phyloP scores from a whole-genome alignment of 2,888 invertebrate species.

The Suillia variegata region DNA sequence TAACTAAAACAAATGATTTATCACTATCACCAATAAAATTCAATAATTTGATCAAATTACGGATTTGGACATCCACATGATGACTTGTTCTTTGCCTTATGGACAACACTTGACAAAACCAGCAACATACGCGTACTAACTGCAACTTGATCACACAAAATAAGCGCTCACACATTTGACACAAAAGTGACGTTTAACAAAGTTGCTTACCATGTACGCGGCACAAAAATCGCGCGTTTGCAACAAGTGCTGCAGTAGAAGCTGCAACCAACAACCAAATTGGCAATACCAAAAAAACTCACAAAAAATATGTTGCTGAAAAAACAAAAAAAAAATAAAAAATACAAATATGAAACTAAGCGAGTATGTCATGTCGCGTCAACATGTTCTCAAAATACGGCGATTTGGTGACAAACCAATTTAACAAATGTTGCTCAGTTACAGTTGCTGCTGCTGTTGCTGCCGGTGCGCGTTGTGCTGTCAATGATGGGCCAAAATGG shows the following conservation, averaged over 20 bases:
- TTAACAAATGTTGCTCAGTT: not conserved
- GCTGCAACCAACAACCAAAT: not conserved
- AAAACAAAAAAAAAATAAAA: not conserved
- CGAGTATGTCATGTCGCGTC: constrained; percentile 2
- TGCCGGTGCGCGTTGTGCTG: no score
- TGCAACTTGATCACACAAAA: not conserved
- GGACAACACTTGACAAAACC: no score
- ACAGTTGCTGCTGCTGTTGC: no score
- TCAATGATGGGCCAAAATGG: not conserved
- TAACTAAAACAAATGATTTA: no score
- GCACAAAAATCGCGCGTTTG: not conserved
- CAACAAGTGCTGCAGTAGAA: not conserved
- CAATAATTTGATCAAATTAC: no score
- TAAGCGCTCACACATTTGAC: constrained; percentile 37
- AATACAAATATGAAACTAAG: not conserved
- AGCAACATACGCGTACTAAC: no score
- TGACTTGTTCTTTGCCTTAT: no score
- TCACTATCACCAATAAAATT: no score
- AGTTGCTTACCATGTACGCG: constrained; percentile 35
- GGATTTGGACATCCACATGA: no score
- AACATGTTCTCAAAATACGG: not conserved
- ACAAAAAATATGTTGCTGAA: not conserved
- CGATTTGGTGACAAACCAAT: constrained; percentile 1
- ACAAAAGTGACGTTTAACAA: constrained; percentile 55
- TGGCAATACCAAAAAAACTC: not conserved